Evolutionary conservation across 2,113 vertebrate species (phyloP).

Genomic region (Takifugu bimaculatus): DNA sequence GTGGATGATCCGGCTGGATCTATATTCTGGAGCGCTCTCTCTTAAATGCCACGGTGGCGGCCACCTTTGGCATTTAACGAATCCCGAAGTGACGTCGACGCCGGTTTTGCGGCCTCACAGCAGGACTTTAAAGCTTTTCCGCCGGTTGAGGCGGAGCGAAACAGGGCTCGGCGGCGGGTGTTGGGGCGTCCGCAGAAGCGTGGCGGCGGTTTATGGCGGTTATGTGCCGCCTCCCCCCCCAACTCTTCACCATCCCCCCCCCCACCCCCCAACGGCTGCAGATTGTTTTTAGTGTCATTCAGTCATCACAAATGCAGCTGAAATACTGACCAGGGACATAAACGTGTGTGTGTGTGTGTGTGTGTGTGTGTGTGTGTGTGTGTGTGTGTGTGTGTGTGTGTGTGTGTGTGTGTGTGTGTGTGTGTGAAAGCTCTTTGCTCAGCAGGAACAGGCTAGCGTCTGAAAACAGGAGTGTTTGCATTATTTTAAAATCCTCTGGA

Average conservation of each 20-base stretch:
- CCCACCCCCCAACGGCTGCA: constrained; percentile 41
- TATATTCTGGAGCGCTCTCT: neutral
- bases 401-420: constrained; percentile 1
- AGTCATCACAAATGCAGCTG: constrained; percentile 46
- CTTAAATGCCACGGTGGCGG: constrained; percentile 5
- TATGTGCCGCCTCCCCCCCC: neutral
- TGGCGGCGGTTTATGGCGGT: too few relatives aligned
- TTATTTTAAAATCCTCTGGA: neutral
- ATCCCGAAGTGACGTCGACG: constrained; percentile 20
- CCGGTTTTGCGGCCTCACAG: constrained; percentile 18
- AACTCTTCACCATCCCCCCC: constrained; percentile 36
- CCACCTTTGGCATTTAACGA: constrained; percentile 21
- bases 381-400: neutral
- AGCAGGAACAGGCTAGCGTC: constrained; percentile 25
- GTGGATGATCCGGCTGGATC: constrained; percentile 14
- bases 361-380: too few relatives aligned
- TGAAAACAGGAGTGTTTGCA: constrained; percentile 19
- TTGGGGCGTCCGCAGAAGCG: neutral
- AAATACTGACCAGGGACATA: constrained; percentile 43
- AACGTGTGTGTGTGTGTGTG: too few relatives aligned
- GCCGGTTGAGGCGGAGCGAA: constrained; percentile 9
- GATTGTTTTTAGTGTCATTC: constrained; percentile 26
- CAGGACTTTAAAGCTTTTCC: constrained; percentile 19
- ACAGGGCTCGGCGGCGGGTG: neutral
- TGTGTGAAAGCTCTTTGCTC: constrained; percentile 32